Percentiles rank a stretch among this genome's conserved stretches.
Conservation (phyloP, 1,140 invertebrate genomes). For the Apis laboriosa region DNA sequence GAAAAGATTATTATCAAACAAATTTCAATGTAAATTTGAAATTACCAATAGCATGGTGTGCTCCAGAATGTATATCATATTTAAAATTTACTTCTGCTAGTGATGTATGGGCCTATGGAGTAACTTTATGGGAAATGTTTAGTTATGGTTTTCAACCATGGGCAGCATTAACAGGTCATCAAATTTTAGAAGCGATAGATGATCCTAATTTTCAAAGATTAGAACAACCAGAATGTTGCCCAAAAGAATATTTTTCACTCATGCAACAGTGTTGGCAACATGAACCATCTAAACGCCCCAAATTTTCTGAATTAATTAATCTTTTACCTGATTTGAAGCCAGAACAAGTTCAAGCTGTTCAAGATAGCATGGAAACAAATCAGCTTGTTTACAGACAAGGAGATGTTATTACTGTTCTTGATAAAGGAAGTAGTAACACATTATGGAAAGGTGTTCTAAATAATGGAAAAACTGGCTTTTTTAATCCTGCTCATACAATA, state of each 20-base stretch:
- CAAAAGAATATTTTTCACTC: slow-evolving; percentile 94
- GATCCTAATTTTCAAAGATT: slow-evolving; percentile 93
- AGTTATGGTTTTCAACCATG: slow-evolving; percentile 99
- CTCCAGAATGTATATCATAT: slow-evolving; percentile 98
- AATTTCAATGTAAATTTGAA: slow-evolving; percentile 99
- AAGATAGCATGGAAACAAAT: slow-evolving; percentile 83
- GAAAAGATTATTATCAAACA: slow-evolving; percentile 99
- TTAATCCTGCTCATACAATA: slow-evolving; percentile 94
- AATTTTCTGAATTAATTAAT: slow-evolving; percentile 92
- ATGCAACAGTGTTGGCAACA: slow-evolving; percentile 99
- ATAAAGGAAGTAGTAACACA: slow-evolving; percentile 86
- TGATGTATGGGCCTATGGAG: slow-evolving; percentile 98
- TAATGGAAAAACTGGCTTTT: slow-evolving; percentile 93
- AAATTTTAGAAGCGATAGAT: slow-evolving; percentile 98
- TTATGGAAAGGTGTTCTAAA: slow-evolving; percentile 93
- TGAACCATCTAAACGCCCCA: slow-evolving; percentile 93
- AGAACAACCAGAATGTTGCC: slow-evolving; percentile 97
- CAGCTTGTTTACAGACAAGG: slow-evolving; percentile 92
- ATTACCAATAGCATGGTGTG: slow-evolving; percentile 99
- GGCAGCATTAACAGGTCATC: slow-evolving; percentile 96
- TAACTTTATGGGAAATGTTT: slow-evolving; percentile 99
- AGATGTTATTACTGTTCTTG: slow-evolving; percentile 96
- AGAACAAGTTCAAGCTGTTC: slow-evolving; percentile 92
- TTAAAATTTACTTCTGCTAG: slow-evolving; percentile 97
- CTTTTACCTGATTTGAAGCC: slow-evolving; percentile 93